Evolutionary conservation across 1,140 invertebrate species (phyloP), one percentile per base, ranked within the genome.

Genomic region (Pogonomyrmex barbatus): DNA sequence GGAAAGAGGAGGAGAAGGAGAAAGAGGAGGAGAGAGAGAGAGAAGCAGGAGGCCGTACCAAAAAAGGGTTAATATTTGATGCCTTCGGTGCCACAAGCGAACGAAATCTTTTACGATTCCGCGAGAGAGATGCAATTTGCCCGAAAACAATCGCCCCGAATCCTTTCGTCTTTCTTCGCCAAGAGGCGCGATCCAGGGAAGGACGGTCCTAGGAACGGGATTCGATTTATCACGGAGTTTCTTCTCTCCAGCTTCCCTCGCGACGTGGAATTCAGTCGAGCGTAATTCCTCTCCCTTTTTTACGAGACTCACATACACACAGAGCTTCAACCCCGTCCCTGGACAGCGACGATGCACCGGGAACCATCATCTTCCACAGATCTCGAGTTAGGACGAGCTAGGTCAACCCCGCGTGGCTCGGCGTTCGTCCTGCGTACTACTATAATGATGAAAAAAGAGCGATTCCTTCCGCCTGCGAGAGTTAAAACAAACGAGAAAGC

Each of bases 271-370:
- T 76, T 83, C 81, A 83, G 71, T 90, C 86, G 89, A 90, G 58
- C 88, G 76, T 81, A 60, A 63, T 90, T 90, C 68, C 87, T 89
- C 86, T 90, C 86, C 87, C 70, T 88, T 90, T 90, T 90, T 90
- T 90, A 90, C 89, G 86, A 89, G 62, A 68, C 58, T 50, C 83
- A 45, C 52, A 83, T 2, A 71, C 14, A 73, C 5, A 39, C 36
- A 90, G 87, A 89, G 88, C 84, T 89, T 89, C 63, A 89, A 85
- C 73, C 86, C 86, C 89, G 86, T 90, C 85, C 88, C 75, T 73
- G 82, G 62, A 78, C 58, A 65, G 82, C 82, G 82, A 85, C 73
- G 71, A 85, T 24, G 67, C 78, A 58, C 68, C 58, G 71, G 71
- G 47, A 77, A 84, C 67, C 39, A 83, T 24, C 67, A 62, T 82